Evolutionary conservation across 2,888 invertebrate species (phyloP), one percentile per base, ranked within the genome.

Genomic region (Pristionchus exspectatus): DNA sequence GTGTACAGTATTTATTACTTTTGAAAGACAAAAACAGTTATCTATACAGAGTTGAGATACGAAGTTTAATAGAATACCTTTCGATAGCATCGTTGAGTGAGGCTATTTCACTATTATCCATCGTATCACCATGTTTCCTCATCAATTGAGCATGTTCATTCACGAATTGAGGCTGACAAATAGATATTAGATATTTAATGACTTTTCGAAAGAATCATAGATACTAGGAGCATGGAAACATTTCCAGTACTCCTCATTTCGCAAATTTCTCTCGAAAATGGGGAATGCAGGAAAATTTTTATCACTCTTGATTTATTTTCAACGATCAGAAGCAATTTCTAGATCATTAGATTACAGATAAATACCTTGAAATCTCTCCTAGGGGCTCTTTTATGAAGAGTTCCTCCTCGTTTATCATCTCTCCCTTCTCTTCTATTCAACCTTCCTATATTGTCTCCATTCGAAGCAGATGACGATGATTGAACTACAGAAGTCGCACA

Each of bases 61-160:
- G 7, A 50, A 50, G 44, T 50, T 10, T 50, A 2, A 54, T 54
- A 2, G 27, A 16, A 74, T 30, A 88, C 87, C 74, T 72, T 33
- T 88, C 87, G 24, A 88, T 33, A n/a, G 87, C 87, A 74, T 88
- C 87, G 21, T 24, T 33, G 4, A 88, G 56, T 54, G 87, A 63
- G 24, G 50, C n/a, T 21, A 88, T 30, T 27, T 54, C 74, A 12
- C 54, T 33, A 54, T 88, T 88, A 16, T 74, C 74, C 21, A 88
- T 88, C 12, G 87, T 59, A 2, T 72, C 74, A n/a, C 56, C 74
- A 33, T 88, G 87, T 16, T 63, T 59, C 21, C 74, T 72, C 74
- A 88, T 7, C 33, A 88, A 59, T 63, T 74, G 50, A 38, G 72
- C 50, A 24, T 50, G 54, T 33, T 88, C 87, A 33, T 87, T 66